Conservation (phyloP, 2,797 vertebrate species). For the Gymnothorax javanicus region DNA sequence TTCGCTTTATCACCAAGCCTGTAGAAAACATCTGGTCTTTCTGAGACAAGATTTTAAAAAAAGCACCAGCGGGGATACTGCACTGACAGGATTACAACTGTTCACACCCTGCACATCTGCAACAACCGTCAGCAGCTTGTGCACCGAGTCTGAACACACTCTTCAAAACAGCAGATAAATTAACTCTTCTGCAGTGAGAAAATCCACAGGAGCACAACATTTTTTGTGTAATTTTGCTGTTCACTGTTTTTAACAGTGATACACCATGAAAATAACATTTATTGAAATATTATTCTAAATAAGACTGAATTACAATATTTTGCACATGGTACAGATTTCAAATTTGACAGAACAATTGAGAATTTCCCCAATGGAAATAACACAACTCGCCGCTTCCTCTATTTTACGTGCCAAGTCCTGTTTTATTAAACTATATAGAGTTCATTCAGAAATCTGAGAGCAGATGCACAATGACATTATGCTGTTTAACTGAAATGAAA, state of each 20-base stretch:
- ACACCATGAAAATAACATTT: not conserved
- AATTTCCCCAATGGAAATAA: not conserved
- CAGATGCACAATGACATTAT: not conserved
- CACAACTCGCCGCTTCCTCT: not conserved
- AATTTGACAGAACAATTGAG: not conserved
- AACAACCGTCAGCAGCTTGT: slow-evolving; percentile 18
- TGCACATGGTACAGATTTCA: not conserved
- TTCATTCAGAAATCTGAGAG: slow-evolving; percentile 13
- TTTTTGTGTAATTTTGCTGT: not conserved
- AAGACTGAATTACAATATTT: not conserved
- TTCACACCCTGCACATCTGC: not conserved
- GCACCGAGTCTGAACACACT: not conserved
- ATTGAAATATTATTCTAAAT: not conserved
- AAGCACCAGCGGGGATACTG: not conserved
- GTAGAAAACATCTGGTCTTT: slow-evolving; percentile 17
- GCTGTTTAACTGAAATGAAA: not conserved
- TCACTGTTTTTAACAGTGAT: not conserved
- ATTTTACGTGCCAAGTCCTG: not conserved
- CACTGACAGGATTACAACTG: slow-evolving; percentile 12
- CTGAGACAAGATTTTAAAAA: slow-evolving; percentile 16
- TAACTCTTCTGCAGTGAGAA: not conserved
- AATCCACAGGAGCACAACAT: too few species aligned
- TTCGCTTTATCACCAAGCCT: slow-evolving; percentile 3
- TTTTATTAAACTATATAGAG: not conserved
- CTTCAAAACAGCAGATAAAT: slow-evolving; percentile 24